Base-by-base conservation (phyloP, 2,797 vertebrate genomes). In the Calcarius lapponicus region DNA sequence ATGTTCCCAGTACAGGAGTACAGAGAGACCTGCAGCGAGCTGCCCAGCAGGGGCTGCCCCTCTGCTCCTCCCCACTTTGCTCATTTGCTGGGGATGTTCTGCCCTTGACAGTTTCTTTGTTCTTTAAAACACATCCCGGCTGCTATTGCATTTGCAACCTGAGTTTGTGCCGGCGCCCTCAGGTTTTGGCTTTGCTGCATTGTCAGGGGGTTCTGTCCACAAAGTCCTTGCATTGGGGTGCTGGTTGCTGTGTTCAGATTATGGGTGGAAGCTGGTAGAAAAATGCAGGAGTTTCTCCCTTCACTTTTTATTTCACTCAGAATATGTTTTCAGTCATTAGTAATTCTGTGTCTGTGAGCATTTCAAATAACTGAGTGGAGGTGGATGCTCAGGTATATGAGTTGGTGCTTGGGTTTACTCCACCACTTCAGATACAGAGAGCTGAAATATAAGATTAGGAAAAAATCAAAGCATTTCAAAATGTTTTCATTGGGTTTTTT, bases 1-100 rank as follows among this genome's bases (percentile, higher is more conserved):
- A 0, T 65, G 69, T 21, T 75, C 67, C 76, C 38, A 19, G 50
- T 1, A 29, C 42, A 43, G 0, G 0, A 48, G 13, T 6, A 17
- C 1, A 2, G 64, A 56, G 6, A 50, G 24, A 56, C 5, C 53
- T 61, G 58, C 40, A 21, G 24, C 0, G 4, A 74, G 40, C 36
- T 58, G 53, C 28, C 25, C 56, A 53, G 64, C 20, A 42, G 7
- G 26, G 1, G 2, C 2, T 91, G 15, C 22, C 36, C 25, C 31
- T 87, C 78, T 3, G 1, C 28, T 65, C 45, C 48, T n/a, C 17
- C 53, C 7, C 17, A 1, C 18, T 69, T 61, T n/a, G 36, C 45
- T 34, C 28, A 25, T 54, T 73, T 72, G 29, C 34, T 54, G 71
- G 31, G 4, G 0, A 31, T 47, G 20, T 5, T 57, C 60, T 57